Evolutionary conservation across 2,888 invertebrate species (phyloP).

Genomic region (Tetragonisca angustula): DNA sequence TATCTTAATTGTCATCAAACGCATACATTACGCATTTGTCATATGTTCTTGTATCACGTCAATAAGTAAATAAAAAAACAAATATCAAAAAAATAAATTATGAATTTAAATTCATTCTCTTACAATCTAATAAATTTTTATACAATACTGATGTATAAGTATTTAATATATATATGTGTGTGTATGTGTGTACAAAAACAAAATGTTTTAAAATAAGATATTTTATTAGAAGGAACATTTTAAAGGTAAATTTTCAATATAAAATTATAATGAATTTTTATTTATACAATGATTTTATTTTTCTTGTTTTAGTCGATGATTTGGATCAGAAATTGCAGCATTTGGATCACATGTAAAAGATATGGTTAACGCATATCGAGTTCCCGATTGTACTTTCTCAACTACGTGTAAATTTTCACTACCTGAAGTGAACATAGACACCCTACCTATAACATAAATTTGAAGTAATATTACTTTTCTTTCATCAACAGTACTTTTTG

Average conservation of each 20-base stretch:
- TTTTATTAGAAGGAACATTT: neutral
- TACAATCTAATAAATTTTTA: neutral
- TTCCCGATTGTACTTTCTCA: slow-evolving; percentile 91
- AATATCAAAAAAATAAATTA: slow-evolving; percentile 10
- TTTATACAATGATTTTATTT: slow-evolving; percentile 16
- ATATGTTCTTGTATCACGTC: slow-evolving; percentile 42
- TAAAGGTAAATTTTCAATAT: neutral
- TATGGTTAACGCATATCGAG: slow-evolving; percentile 92
- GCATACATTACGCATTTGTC: slow-evolving; percentile 40
- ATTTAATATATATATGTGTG: neutral
- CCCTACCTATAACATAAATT: slow-evolving; percentile 85
- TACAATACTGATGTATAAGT: neutral
- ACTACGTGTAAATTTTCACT: slow-evolving; percentile 93
- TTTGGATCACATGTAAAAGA: slow-evolving; percentile 93
- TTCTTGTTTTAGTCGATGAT: slow-evolving; percentile 48
- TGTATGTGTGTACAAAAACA: too few species aligned
- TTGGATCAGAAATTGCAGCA: slow-evolving; percentile 88
- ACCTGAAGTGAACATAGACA: slow-evolving; percentile 95
- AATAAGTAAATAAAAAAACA: slow-evolving; percentile 48
- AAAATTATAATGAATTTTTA: slow-evolving; percentile 22
- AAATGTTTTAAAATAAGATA: neutral
- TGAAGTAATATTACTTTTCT: slow-evolving; percentile 5
- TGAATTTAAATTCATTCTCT: neutral
- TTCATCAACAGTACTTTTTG: neutral
- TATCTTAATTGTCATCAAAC: slow-evolving; percentile 40